Percentiles rank a stretch among this genome's conserved stretches.
phyloP scores from a whole-genome alignment of 1,140 invertebrate species.

The Drosophila asahinai region DNA sequence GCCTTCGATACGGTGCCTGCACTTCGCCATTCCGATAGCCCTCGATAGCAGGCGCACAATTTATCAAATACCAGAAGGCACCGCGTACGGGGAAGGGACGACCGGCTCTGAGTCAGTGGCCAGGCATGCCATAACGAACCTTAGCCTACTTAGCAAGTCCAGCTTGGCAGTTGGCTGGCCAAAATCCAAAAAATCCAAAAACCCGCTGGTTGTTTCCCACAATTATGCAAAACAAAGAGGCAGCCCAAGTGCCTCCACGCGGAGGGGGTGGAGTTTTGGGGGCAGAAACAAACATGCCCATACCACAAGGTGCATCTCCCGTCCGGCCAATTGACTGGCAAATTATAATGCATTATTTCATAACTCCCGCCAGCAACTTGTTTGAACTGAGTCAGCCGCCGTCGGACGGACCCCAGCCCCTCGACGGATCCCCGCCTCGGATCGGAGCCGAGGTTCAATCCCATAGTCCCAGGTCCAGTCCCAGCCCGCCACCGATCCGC shows the following conservation, averaged over 20 bases:
- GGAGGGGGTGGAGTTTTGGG: constrained; percentile 26
- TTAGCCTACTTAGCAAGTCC: constrained; percentile 74
- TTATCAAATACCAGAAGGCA: constrained; percentile 68
- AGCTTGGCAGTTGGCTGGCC: constrained; percentile 14
- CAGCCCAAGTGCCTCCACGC: constrained; percentile 38
- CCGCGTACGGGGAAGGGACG: background rate
- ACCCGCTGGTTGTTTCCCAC: constrained; percentile 81
- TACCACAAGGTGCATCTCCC: constrained; percentile 76
- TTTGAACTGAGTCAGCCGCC: constrained; percentile 72
- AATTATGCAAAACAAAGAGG: constrained; percentile 78
- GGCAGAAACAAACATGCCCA: constrained; percentile 71
- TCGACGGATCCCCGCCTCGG: background rate
- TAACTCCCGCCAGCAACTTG: constrained; percentile 81
- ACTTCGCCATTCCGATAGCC: constrained; percentile 60
- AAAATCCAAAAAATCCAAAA: constrained; percentile 46
- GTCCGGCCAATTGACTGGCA: constrained; percentile 68
- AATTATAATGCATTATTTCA: constrained; percentile 84
- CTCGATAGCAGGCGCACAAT: constrained; percentile 69
- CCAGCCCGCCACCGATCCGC: constrained; percentile 32
- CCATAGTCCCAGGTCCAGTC: constrained; percentile 21
- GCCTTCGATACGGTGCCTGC: constrained; percentile 61
- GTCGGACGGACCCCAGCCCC: constrained; percentile 3
- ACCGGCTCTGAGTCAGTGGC: constrained; percentile 63
- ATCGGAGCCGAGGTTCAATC: background rate
- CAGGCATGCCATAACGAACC: constrained; percentile 78